A percentile compares a stretch with the other conserved stretches of the same genome.
phyloP scores from a whole-genome alignment of 2,797 vertebrate genomes.

The Bradypus variegatus region DNA sequence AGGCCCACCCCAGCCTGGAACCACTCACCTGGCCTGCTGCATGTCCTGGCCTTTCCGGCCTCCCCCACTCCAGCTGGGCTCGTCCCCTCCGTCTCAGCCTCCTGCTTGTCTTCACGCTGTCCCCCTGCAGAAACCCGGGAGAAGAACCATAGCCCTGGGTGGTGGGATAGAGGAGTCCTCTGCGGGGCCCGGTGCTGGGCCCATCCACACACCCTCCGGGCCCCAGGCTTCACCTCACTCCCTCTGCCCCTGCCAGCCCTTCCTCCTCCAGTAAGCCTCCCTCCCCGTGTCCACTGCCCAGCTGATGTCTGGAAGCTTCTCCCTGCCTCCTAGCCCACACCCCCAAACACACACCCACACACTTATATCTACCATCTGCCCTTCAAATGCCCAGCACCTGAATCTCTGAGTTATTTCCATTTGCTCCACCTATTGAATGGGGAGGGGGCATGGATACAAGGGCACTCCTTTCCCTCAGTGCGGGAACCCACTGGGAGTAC shows the following conservation, averaged over 20 bases:
- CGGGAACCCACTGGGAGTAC: not conserved
- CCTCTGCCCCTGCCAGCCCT: not conserved
- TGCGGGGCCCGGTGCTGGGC: no score
- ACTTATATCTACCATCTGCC: not conserved
- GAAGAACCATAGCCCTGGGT: not conserved
- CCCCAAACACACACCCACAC: no score
- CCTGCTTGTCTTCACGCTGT: not conserved
- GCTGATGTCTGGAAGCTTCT: not conserved
- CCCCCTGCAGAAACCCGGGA: not conserved
- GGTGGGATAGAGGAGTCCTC: not conserved
- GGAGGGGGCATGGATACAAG: not conserved
- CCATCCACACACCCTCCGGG: not conserved
- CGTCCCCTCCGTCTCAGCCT: not conserved
- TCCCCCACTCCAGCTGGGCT: not conserved
- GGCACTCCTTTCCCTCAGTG: not conserved
- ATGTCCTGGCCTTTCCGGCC: not conserved
- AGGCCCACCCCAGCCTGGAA: not conserved
- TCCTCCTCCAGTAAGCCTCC: not conserved
- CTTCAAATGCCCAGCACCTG: not conserved
- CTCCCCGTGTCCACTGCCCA: not conserved
- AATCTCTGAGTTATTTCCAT: not conserved
- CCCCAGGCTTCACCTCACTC: not conserved
- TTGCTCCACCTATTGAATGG: not conserved
- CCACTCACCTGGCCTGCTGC: not conserved
- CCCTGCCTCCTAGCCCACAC: not conserved